Evolutionary conservation across 2,113 vertebrate species (phyloP).

Genomic region (Antechinus stuartii): DNA sequence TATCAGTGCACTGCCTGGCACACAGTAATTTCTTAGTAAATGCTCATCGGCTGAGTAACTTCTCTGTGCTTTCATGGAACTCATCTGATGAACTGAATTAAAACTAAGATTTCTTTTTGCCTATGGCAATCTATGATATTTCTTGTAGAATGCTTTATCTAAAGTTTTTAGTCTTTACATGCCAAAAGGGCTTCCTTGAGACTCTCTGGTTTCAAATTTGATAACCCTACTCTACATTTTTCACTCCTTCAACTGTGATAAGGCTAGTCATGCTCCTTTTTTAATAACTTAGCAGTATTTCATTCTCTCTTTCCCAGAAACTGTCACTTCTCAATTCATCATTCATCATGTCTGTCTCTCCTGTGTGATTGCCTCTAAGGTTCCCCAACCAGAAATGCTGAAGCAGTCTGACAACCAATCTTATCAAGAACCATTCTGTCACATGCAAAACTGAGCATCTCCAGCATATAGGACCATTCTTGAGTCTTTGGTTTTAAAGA

Average conservation of each 20-base stretch:
- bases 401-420: background rate
- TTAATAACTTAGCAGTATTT: slow-evolving; percentile 50
- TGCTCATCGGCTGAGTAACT: background rate
- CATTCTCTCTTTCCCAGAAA: slow-evolving; percentile 16
- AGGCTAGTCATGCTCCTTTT: slow-evolving; percentile 39
- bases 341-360: slow-evolving; percentile 58
- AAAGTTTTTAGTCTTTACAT: background rate
- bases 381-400: slow-evolving; percentile 29
- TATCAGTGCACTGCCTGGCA: background rate
- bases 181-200: background rate
- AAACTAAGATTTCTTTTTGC: background rate
- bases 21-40: background rate
- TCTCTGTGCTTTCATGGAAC: background rate
- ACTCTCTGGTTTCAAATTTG: background rate
- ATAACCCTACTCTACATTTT: background rate
- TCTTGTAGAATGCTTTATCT: background rate
- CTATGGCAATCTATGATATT: background rate
- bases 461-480: background rate
- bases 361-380: slow-evolving; percentile 22
- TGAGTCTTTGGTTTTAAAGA: slow-evolving; percentile 39
- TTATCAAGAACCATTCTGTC: background rate
- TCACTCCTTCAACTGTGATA: slow-evolving; percentile 35
- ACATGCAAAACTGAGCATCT: background rate
- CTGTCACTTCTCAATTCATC: slow-evolving; percentile 53
- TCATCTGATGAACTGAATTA: background rate